Evolutionary conservation across 2,888 invertebrate genomes (phyloP).

Genomic region (Nasonovia ribisnigri): DNA sequence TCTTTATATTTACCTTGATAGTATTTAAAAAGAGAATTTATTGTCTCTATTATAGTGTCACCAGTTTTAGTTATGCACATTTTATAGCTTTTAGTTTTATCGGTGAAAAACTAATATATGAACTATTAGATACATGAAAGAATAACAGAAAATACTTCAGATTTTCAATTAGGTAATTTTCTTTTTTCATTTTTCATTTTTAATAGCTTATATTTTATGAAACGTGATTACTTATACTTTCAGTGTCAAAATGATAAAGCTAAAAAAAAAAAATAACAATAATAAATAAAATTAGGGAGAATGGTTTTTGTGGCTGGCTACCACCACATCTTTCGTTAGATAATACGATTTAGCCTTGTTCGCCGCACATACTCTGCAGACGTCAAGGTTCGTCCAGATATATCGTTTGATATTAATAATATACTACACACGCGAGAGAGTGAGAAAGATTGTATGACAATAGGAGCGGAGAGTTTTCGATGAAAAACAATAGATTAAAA

Average conservation of each 20-base stretch:
- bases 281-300: constrained; percentile 34
- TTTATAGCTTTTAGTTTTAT: neutral
- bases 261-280: neutral
- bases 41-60: neutral
- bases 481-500: constrained; percentile 23
- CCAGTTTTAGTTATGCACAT: neutral
- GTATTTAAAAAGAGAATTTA: neutral
- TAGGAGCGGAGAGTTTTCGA: neutral
- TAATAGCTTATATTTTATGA: neutral
- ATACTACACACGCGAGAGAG: neutral
- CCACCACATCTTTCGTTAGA: neutral
- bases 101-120: neutral
- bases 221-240: constrained; percentile 26
- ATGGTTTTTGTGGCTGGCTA: constrained; percentile 42
- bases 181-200: neutral
- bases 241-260: constrained; percentile 4
- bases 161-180: neutral
- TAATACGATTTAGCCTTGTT: constrained; percentile 61
- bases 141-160: neutral
- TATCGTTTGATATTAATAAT: constrained; percentile 58
- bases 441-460: neutral
- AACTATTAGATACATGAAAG: neutral
- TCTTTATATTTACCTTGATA: neutral
- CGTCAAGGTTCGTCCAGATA: constrained; percentile 56
- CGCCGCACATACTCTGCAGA: constrained; percentile 8